Percentiles rank a stretch among this genome's conserved stretches.
These are phyloP conservation scores for Pseudomyrmex concolor DNA, from an alignment of 1,140 invertebrate genomes.

Conservation along the genomic window DNA sequence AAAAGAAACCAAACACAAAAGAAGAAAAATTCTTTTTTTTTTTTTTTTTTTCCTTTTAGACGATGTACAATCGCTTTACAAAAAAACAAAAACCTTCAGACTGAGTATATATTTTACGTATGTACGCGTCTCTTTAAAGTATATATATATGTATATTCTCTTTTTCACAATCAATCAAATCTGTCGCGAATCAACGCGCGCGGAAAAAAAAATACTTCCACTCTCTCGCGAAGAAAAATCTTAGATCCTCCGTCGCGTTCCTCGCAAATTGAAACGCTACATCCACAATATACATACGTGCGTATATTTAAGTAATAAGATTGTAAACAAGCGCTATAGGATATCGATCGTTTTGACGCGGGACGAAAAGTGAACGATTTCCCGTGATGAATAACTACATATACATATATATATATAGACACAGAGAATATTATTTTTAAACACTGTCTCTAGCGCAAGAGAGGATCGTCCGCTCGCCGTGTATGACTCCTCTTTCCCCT, in stretches of 20 bases:
- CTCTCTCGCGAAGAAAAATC: too few relatives aligned
- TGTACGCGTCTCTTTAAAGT: slow-evolving; percentile 53
- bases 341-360: slow-evolving; percentile 24
- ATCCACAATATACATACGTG: background rate
- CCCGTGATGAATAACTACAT: slow-evolving; percentile 18
- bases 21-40: slow-evolving; percentile 40
- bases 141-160: slow-evolving; percentile 45
- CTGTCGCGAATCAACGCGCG: slow-evolving; percentile 11
- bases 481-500: slow-evolving; percentile 25
- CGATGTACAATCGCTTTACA: slow-evolving; percentile 40
- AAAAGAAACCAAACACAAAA: background rate
- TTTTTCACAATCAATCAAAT: slow-evolving; percentile 21
- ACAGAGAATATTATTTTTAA: slow-evolving; percentile 58
- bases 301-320: slow-evolving; percentile 42
- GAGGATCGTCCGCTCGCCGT: background rate
- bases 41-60: slow-evolving; percentile 51
- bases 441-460: slow-evolving; percentile 21
- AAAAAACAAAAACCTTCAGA: slow-evolving; percentile 22
- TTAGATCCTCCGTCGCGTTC: too few relatives aligned
- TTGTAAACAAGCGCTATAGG: slow-evolving; percentile 32
- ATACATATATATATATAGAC: background rate
- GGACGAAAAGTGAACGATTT: slow-evolving; percentile 14
- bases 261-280: background rate
- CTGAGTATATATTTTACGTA: slow-evolving; percentile 65
- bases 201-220: too few relatives aligned